Evolutionary conservation across 2,797 vertebrate species (phyloP), one percentile per base, ranked within the genome.

Genomic region (Syndactyla subalaris): DNA sequence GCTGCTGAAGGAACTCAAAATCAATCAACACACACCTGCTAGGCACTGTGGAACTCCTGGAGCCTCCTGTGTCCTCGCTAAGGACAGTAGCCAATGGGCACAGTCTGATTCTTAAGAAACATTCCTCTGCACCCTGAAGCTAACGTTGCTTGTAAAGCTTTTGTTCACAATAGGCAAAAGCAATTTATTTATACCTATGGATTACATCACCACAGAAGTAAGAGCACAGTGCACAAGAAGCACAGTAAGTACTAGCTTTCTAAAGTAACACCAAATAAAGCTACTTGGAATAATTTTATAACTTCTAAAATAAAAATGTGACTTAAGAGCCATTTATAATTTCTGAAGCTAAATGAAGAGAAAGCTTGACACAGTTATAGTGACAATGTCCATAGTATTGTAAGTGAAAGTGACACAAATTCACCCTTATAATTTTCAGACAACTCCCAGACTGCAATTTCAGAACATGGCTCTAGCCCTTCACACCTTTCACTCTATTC

Each of bases 1-100:
- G 14, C 27, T 65, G 57, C 51, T 75, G 46, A 78, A 80, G 32
- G 52, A 93, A 68, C 39, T 75, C 63, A 45, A 32, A 74, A 66
- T 18, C 17, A 90, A 57, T 20, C 19, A 2, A 2, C 19, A 16
- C 0, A 0, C 14, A 21, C 27, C 66, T 54, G 27, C n/a, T 27
- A 10, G 6, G 36, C 48, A 27, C 2, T 17, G 10, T 38, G 29
- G 48, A 94, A 34, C 36, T 55, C 39, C 51, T 39, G 10, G 22
- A 75, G 32, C 19, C 52, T 70, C 55, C 27, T 15, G 11, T 15
- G 23, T 9, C 54, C 76, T 84, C 46, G 38, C n/a, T 6, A 41
- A 85, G 32, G 41, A 57, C 73, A 68, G 80, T 34, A 46, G 22
- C 11, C 55, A 83, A 3, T 1, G 2, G n/a, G 21, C 19, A 52